These are phyloP conservation scores for Polyergus mexicanus DNA, from an alignment of 1,140 invertebrate species.

Conservation along the genomic window DNA sequence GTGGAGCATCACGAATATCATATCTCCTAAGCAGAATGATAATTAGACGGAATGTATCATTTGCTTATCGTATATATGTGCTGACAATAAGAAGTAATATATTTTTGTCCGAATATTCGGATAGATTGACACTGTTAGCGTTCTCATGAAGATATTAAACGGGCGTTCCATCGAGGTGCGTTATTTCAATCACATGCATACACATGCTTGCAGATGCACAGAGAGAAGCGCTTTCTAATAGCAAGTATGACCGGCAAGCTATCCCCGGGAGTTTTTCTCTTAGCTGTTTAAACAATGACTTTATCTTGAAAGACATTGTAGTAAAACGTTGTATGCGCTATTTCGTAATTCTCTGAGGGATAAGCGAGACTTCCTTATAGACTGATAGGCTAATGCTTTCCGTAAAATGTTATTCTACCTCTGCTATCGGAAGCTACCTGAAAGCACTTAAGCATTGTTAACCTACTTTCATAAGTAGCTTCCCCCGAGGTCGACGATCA, in stretches of 20 bases:
- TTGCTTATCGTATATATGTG: constrained; percentile 10
- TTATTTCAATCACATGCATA: background rate
- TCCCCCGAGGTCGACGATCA: constrained; percentile 48
- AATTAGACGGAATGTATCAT: constrained; percentile 7
- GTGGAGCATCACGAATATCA: background rate
- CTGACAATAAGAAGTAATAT: background rate
- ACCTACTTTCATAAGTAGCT: constrained; percentile 46
- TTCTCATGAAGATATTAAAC: constrained; percentile 56
- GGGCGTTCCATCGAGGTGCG: constrained; percentile 57
- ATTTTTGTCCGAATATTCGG: constrained; percentile 57
- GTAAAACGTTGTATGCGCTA: background rate
- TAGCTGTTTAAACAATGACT: constrained; percentile 52
- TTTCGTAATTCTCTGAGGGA: constrained; percentile 23
- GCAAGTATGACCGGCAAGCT: constrained; percentile 30
- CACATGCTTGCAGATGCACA: no score
- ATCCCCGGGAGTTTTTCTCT: constrained; percentile 43
- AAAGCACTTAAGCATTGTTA: constrained; percentile 62
- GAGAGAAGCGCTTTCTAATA: constrained; percentile 21
- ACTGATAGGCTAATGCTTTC: constrained; percentile 63
- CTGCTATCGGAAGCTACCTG: constrained; percentile 40
- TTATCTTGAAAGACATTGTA: constrained; percentile 59
- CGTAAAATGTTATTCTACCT: constrained; percentile 52
- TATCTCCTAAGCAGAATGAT: background rate
- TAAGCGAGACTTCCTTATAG: constrained; percentile 48
- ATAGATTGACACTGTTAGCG: constrained; percentile 20